Evolutionary conservation across 2,113 vertebrate species (phyloP).

Genomic region (Pelobates fuscus): DNA sequence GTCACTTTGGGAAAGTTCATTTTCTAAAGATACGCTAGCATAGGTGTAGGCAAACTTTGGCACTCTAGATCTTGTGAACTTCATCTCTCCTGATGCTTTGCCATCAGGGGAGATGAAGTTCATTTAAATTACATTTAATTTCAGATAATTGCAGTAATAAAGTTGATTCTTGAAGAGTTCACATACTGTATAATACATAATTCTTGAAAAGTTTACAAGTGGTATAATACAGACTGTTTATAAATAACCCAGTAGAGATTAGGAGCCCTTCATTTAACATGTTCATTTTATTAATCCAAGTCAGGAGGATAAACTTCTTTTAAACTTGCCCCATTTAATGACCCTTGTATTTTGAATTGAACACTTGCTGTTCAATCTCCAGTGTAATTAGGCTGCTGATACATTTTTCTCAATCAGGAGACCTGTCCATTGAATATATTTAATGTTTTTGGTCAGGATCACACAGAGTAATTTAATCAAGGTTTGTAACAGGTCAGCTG

Average conservation of each 20-base stretch:
- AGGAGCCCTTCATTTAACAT: background rate
- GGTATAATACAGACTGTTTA: background rate
- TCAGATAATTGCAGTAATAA: too few species aligned
- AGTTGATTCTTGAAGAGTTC: too few species aligned
- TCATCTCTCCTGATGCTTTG: too few species aligned
- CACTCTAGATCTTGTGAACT: too few species aligned
- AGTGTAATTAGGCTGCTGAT: slow-evolving; percentile 19
- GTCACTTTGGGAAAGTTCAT: too few species aligned
- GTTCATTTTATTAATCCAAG: slow-evolving; percentile 10
- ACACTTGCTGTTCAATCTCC: background rate
- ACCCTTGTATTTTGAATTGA: slow-evolving; percentile 7
- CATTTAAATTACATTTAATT: too few species aligned
- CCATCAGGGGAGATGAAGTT: too few species aligned
- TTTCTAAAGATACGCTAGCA: too few species aligned
- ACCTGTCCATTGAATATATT: background rate
- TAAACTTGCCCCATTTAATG: slow-evolving; percentile 18
- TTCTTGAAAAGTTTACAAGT: too few species aligned
- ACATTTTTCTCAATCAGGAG: background rate
- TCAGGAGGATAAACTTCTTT: slow-evolving; percentile 34
- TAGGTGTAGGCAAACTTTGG: too few species aligned
- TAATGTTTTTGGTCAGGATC: background rate
- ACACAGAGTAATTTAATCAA: background rate
- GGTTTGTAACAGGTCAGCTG: background rate
- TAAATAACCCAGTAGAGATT: background rate
- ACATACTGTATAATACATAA: too few species aligned